Evolutionary conservation across 2,797 vertebrate species (phyloP).

Genomic region (Acropternis orthonyx): DNA sequence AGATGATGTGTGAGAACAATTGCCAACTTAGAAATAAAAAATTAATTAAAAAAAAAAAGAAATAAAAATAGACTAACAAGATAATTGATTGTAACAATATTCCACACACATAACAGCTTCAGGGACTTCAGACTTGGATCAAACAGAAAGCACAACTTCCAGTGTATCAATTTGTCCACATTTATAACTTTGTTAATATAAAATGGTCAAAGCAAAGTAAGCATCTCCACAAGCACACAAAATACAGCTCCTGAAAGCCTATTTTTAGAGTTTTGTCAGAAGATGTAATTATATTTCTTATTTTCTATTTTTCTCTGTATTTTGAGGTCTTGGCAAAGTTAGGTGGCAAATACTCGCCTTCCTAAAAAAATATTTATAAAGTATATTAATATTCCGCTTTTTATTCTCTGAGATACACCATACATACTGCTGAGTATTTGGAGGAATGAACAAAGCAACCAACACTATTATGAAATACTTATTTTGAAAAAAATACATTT

Average conservation of each 20-base stretch:
- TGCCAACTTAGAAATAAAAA: neutral
- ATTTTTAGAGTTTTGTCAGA: neutral
- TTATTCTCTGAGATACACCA: neutral
- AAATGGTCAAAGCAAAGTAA: neutral
- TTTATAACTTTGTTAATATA: neutral
- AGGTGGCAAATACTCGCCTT: neutral
- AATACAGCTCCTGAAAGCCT: neutral
- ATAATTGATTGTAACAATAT: neutral
- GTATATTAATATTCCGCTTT: neutral
- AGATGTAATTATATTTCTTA: neutral
- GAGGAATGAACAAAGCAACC: neutral
- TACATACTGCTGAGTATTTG: neutral
- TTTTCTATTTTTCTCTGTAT: neutral
- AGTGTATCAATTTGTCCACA: neutral
- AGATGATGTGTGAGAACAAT: neutral
- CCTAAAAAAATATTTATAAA: neutral
- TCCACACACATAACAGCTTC: rapidly evolving
- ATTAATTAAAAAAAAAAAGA: neutral
- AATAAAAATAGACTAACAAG: neutral
- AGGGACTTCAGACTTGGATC: neutral
- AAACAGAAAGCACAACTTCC: neutral
- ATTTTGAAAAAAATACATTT: neutral
- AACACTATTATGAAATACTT: neutral
- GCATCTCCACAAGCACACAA: neutral
- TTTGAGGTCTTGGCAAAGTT: neutral